A percentile compares a stretch with the other conserved stretches of the same genome.
phyloP scores from a whole-genome alignment of 2,113 vertebrate genomes.

The Platysteira castanea region DNA sequence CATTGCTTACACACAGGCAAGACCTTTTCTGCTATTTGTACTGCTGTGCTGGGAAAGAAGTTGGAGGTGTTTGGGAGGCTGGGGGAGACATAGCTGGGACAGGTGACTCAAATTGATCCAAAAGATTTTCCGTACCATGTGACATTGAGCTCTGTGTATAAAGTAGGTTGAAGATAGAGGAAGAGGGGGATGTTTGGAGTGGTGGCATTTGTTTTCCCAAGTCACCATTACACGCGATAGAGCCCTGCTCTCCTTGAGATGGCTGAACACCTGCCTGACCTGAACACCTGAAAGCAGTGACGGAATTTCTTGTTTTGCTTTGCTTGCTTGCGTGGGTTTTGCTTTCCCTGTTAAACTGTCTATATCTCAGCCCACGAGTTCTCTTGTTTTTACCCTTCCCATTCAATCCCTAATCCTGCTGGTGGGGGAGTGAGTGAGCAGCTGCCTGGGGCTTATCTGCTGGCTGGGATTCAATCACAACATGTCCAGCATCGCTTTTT shows the following conservation, averaged over 20 bases:
- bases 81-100: not conserved
- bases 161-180: not conserved
- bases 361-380: not conserved
- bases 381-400: not conserved
- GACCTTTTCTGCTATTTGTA: not conserved
- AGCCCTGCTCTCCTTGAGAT: not conserved
- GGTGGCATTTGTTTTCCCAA: not conserved
- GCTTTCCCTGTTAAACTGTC: not conserved
- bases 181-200: not conserved
- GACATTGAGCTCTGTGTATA: not conserved
- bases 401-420: not conserved
- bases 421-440: not conserved
- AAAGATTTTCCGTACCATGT: not conserved
- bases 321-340: not conserved
- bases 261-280: not conserved
- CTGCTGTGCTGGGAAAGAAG: not conserved
- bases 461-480: not conserved
- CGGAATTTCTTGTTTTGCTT: not conserved
- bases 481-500: not conserved
- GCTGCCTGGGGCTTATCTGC: not conserved
- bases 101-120: not conserved
- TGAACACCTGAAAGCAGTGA: not conserved
- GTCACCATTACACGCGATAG: accelerated
- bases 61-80: not conserved
- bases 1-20: not conserved